Evolutionary conservation across 2,113 vertebrate genomes (phyloP).

Genomic region (Oryzias celebensis): DNA sequence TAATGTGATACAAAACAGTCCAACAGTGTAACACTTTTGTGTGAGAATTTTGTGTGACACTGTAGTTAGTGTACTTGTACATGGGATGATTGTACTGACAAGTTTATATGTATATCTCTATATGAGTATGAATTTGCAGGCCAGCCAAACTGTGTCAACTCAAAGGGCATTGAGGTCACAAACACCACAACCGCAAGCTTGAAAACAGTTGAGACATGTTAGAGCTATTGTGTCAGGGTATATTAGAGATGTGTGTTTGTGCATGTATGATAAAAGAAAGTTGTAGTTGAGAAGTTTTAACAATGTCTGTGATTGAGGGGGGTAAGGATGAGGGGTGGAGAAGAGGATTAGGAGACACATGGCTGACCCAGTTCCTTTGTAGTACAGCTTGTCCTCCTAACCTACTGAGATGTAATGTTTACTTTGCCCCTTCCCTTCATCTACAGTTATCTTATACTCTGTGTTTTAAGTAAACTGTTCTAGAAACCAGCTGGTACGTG

Average conservation of each 20-base stretch:
- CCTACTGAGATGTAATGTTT: constrained; percentile 31
- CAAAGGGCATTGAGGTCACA: constrained; percentile 37
- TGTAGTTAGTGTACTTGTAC: constrained; percentile 33
- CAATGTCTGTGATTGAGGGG: constrained; percentile 19
- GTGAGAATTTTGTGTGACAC: constrained; percentile 13
- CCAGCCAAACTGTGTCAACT: constrained; percentile 29
- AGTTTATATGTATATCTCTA: constrained; percentile 17
- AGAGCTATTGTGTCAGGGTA: constrained; percentile 24
- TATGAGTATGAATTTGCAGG: constrained; percentile 11
- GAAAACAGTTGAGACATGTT: constrained; percentile 41
- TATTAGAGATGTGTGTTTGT: constrained; percentile 35
- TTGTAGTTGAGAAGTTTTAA: constrained; percentile 37
- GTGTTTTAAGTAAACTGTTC: too few species aligned
- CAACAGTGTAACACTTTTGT: too few species aligned
- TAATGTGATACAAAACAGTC: constrained; percentile 58
- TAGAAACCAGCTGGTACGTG: too few species aligned
- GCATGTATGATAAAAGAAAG: constrained; percentile 23
- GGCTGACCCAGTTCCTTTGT: constrained; percentile 58
- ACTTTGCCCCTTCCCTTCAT: constrained; percentile 14
- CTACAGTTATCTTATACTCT: not conserved
- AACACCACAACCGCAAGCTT: constrained; percentile 43
- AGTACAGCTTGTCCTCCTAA: constrained; percentile 44
- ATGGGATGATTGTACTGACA: constrained; percentile 33
- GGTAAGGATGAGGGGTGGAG: not conserved
- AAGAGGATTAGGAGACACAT: constrained; percentile 39